These are phyloP conservation scores for Phrynocephalus guinanensis DNA, from an alignment of 2,797 vertebrate genomes.

Conservation along the genomic window DNA sequence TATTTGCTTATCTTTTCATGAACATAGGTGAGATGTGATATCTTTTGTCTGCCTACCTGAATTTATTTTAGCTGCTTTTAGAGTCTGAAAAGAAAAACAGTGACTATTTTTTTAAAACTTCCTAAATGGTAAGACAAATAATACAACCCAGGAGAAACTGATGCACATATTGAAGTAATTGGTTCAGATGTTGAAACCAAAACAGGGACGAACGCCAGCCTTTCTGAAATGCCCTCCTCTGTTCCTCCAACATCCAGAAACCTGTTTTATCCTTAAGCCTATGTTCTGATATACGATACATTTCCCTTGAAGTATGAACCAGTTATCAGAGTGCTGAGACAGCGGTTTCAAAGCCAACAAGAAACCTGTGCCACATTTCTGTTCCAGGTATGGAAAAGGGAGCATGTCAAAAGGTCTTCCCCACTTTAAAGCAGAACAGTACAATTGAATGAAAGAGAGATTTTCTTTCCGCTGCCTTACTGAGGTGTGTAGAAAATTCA, in stretches of 20 bases:
- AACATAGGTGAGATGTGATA: too few relatives aligned
- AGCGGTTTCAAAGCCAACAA: slow-evolving; percentile 26
- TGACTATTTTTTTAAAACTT: background rate
- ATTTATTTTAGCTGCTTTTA: background rate
- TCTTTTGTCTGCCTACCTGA: background rate
- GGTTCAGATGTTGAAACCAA: background rate
- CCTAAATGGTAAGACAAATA: slow-evolving; percentile 25
- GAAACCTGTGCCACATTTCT: slow-evolving; percentile 13
- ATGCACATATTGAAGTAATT: background rate
- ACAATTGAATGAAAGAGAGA: slow-evolving; percentile 27
- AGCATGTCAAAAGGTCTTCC: slow-evolving; percentile 23
- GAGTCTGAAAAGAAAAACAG: background rate
- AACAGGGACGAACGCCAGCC: background rate
- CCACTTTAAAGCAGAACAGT: slow-evolving; percentile 26
- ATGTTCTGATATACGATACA: slow-evolving; percentile 20
- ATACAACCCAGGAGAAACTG: slow-evolving; percentile 19
- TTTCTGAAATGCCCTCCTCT: background rate
- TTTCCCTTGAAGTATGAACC: slow-evolving; percentile 32
- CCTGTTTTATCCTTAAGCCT: background rate
- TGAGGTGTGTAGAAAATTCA: slow-evolving; percentile 21
- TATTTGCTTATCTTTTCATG: background rate
- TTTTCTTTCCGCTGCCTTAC: slow-evolving; percentile 13
- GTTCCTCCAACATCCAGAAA: background rate
- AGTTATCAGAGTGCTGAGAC: slow-evolving; percentile 21
- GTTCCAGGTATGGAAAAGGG: slow-evolving; percentile 19